Conservation (phyloP, 2,888 invertebrate genomes). For the Plagodis pulveraria region DNA sequence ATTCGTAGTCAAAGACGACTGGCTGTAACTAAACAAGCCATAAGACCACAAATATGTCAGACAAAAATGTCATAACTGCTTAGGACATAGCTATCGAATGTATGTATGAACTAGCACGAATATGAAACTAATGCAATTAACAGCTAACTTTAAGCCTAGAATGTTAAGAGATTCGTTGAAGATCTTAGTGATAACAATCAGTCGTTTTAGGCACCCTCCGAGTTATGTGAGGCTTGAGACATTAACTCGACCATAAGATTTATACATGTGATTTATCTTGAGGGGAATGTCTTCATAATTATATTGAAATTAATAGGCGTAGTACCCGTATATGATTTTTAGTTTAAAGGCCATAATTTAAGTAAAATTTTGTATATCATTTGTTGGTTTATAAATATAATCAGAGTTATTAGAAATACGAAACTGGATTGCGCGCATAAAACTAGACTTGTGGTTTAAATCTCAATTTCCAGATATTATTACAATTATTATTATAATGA, state of each 20-base stretch:
- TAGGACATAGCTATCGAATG: background rate
- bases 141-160: conserved; percentile 21
- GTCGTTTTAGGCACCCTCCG: conserved; percentile 40
- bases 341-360: too few species aligned
- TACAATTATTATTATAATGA: too few species aligned
- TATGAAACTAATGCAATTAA: conserved; percentile 9
- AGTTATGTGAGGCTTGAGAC: conserved; percentile 29
- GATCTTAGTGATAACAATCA: conserved; percentile 38
- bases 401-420: too few species aligned
- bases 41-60: conserved; percentile 12
- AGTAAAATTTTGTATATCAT: too few species aligned
- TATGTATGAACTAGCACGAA: conserved; percentile 13
- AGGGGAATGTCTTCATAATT: conserved; percentile 2
- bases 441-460: too few species aligned
- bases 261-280: conserved; percentile 23
- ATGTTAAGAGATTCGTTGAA: conserved; percentile 39
- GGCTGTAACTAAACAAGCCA: conserved; percentile 1
- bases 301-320: too few species aligned
- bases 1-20: conserved; percentile 12
- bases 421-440: too few species aligned
- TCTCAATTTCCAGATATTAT: too few species aligned
- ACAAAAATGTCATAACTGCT: background rate
- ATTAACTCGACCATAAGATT: conserved; percentile 27
- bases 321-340: too few species aligned
- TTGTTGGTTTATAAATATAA: too few species aligned